phyloP scores from a whole-genome alignment of 2,888 invertebrate genomes.

The Coelogynopora nodosa region DNA sequence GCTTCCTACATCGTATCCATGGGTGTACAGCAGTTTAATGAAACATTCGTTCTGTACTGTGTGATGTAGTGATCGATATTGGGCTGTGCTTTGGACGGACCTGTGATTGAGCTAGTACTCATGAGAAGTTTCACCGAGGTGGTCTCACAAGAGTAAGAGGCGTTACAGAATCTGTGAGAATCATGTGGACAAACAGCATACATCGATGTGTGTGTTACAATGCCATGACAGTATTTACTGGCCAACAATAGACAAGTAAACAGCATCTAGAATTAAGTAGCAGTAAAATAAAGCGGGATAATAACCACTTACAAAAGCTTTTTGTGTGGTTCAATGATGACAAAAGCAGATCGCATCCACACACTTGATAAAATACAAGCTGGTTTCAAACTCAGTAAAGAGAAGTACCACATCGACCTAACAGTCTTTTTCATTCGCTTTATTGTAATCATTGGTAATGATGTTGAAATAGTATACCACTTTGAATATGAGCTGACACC shows the following conservation, averaged over 20 bases:
- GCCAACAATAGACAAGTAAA: neutral
- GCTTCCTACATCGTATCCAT: neutral
- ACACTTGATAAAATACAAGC: conserved; percentile 15
- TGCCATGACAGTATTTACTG: conserved; percentile 22
- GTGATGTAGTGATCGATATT: neutral
- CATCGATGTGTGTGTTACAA: conserved; percentile 9
- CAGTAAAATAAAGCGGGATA: neutral
- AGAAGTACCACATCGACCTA: conserved; percentile 18
- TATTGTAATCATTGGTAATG: neutral
- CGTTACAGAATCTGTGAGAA: conserved; percentile 48
- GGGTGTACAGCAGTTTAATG: neutral
- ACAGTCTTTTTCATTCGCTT: neutral
- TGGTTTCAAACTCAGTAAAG: neutral
- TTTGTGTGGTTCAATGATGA: conserved; percentile 8
- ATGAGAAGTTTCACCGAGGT: conserved; percentile 50
- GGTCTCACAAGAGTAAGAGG: conserved; percentile 50
- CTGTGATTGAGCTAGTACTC: conserved; percentile 50
- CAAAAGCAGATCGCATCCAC: neutral
- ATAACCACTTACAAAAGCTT: conserved; percentile 6
- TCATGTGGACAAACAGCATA: conserved; percentile 46
- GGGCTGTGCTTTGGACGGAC: conserved; percentile 49
- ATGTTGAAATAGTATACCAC: neutral
- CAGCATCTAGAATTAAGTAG: conserved; percentile 5
- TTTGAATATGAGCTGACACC: conserved; percentile 33
- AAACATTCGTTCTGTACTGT: neutral